Percentiles rank a stretch among this genome's conserved stretches.
Conservation (phyloP, 2,888 invertebrate genomes). For the Perdita meconis region DNA sequence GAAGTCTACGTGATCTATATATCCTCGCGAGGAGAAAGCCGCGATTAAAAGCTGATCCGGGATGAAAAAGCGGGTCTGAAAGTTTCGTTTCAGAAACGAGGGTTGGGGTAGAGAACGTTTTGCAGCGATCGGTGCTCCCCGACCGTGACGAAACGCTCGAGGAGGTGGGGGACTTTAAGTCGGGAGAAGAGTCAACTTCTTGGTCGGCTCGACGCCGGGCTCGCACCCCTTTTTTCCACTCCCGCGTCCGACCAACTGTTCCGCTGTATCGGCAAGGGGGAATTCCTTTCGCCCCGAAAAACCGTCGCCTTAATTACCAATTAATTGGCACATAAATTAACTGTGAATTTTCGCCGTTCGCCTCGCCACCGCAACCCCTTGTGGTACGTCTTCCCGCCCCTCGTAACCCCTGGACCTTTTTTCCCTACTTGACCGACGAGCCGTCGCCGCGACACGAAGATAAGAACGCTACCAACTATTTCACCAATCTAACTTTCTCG, state of each 20-base stretch:
- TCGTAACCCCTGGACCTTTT: conserved; percentile 13
- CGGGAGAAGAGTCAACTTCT: conserved; percentile 66
- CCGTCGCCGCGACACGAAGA: conserved; percentile 68
- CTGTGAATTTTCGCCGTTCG: conserved; percentile 75
- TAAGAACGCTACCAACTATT: conserved; percentile 81
- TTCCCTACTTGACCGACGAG: conserved; percentile 4
- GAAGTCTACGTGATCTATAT: conserved; percentile 33
- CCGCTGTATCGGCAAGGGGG: conserved; percentile 49
- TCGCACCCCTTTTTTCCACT: neutral
- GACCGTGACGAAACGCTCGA: neutral
- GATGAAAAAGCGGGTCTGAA: conserved; percentile 76
- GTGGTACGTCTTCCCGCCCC: conserved; percentile 22
- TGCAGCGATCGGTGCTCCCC: conserved; percentile 10
- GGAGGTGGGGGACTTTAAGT: conserved; percentile 41
- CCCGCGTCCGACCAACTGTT: neutral
- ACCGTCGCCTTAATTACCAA: conserved; percentile 82
- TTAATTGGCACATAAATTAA: conserved; percentile 84
- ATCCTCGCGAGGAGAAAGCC: conserved; percentile 55
- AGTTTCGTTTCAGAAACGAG: conserved; percentile 75
- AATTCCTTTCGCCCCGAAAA: conserved; percentile 82
- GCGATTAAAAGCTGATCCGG: conserved; percentile 81
- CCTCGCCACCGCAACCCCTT: conserved; percentile 11
- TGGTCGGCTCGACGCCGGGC: conserved; percentile 5
- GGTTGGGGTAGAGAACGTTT: conserved; percentile 34
- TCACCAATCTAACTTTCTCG: conserved; percentile 82